Evolutionary conservation across 2,113 vertebrate genomes (phyloP), one percentile per base, ranked within the genome.

Genomic region (Salvelinus alpinus): DNA sequence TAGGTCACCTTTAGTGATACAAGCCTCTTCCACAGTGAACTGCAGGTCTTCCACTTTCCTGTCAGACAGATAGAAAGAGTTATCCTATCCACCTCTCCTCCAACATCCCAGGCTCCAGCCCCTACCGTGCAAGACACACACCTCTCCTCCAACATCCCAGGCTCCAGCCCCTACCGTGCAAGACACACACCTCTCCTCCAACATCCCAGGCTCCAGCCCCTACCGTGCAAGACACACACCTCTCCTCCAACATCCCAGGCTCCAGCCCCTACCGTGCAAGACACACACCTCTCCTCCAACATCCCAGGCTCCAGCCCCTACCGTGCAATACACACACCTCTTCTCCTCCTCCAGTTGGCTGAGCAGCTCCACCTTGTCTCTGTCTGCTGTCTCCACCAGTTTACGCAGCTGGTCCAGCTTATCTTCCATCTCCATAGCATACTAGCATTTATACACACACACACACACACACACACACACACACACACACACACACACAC

Each of bases 11-110:
- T 99, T 99, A 88, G 97, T 99, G 84, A 99, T 99, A 47, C 96
- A 99, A 76, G 98, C 97, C 91, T 99, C 97, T 78, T 99, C 98
- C 64, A 99, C 96, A 20, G 96, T 95, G 90, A 99, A 99, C 88
- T 99, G 97, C 87, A 99, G 96, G 81, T 99, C 98, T 86, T 99
- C 98, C 86, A 99, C 97, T 80, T 94, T 99, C 92, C 98, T 99
- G 85, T 91, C 87, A 34, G 75, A 44, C 9, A 54, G 13, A 54
- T 18, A 54, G 14, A 54, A 54, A 54, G 51, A 54, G 51, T 54
- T 16, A 54, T 54, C 16, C 51, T 54, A 14, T 18, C 51, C 51
- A 0, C 5, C 16, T 18, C 51, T 54, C 51, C 16, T 54, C 51
- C 18, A 62, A 13, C 16, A n/a, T 22, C 59, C 13, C 59, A 62